Percentiles rank a stretch among this genome's conserved stretches.
phyloP scores from a whole-genome alignment of 2,888 invertebrate species.

The Athetis lepigone region DNA sequence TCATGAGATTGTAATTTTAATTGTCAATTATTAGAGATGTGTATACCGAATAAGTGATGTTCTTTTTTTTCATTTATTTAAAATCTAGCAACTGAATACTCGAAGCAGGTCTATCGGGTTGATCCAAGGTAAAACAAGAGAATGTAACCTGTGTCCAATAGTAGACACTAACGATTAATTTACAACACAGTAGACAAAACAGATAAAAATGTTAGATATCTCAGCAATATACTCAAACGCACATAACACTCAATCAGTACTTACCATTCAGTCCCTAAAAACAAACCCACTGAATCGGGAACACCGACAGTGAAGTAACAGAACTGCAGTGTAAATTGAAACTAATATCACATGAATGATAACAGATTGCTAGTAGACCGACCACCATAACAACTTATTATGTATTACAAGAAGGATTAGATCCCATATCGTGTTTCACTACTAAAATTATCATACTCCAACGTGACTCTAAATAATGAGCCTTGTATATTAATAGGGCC shows the following conservation, averaged over 20 bases:
- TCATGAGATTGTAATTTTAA: too few relatives aligned
- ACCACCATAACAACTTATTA: slow-evolving; percentile 44
- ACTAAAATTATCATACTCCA: slow-evolving; percentile 66
- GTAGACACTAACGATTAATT: too few relatives aligned
- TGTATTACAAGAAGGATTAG: slow-evolving; percentile 56
- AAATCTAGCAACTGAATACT: too few relatives aligned
- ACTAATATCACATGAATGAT: slow-evolving; percentile 47
- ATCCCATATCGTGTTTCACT: slow-evolving; percentile 56
- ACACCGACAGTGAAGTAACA: slow-evolving; percentile 17
- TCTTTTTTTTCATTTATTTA: too few relatives aligned
- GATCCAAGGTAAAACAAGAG: too few relatives aligned
- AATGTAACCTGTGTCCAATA: too few relatives aligned
- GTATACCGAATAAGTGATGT: too few relatives aligned
- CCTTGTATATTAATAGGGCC: slow-evolving; percentile 69
- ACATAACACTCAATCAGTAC: not conserved
- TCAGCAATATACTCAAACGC: not conserved
- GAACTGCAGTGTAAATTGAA: slow-evolving; percentile 45
- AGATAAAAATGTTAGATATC: not conserved
- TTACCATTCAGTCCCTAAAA: slow-evolving; percentile 6
- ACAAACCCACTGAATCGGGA: slow-evolving; percentile 11
- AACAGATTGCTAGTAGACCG: slow-evolving; percentile 48
- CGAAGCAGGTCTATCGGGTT: too few relatives aligned
- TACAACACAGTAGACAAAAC: too few relatives aligned
- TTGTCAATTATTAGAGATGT: too few relatives aligned
- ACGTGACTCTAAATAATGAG: slow-evolving; percentile 75